phyloP scores from a whole-genome alignment of 2,797 vertebrate species.

The Trachops cirrhosus region DNA sequence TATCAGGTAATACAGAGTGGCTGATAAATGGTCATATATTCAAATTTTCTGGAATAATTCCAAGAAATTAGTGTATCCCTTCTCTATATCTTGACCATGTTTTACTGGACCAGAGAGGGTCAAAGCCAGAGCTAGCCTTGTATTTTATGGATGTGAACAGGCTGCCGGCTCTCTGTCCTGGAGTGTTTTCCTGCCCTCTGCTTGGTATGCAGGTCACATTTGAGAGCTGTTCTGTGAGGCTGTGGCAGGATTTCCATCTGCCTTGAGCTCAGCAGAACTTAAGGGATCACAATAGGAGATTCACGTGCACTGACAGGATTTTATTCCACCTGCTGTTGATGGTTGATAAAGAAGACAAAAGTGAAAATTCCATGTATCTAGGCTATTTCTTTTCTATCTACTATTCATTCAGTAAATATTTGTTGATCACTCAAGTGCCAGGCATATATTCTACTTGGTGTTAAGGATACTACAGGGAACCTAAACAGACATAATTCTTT shows the following conservation, averaged over 20 bases:
- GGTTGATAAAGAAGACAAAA: slow-evolving; percentile 56
- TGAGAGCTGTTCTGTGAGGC: slow-evolving; percentile 40
- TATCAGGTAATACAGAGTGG: slow-evolving; percentile 28
- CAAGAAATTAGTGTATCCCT: slow-evolving; percentile 19
- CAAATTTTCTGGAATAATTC: slow-evolving; percentile 42
- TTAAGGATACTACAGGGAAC: background rate
- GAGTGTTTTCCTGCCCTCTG: slow-evolving; percentile 26
- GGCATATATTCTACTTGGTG: background rate
- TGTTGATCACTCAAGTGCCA: slow-evolving; percentile 19
- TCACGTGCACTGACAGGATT: slow-evolving; percentile 59
- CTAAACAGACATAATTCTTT: background rate
- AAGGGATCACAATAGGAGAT: slow-evolving; percentile 66
- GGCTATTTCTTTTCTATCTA: slow-evolving; percentile 2
- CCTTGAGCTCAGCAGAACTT: slow-evolving; percentile 67
- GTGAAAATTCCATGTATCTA: slow-evolving; percentile 26
- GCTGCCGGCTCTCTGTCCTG: slow-evolving; percentile 41
- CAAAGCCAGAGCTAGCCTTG: slow-evolving; percentile 46
- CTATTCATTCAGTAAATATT: slow-evolving; percentile 20
- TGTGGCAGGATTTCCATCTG: slow-evolving; percentile 71
- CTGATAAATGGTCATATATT: slow-evolving; percentile 37
- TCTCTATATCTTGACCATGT: slow-evolving; percentile 28
- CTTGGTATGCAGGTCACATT: slow-evolving; percentile 67
- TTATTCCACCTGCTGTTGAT: slow-evolving; percentile 69
- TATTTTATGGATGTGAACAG: slow-evolving; percentile 68
- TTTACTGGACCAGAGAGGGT: slow-evolving; percentile 46